phyloP scores from a whole-genome alignment of 2,113 vertebrate species.

The western clawed frog (Xenopus tropicalis) region UCB_Xtro_10.0 CM004447.2:18659001-18659500 shows the following conservation, averaged over 20 bases:
- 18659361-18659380: conserved; percentile 22
- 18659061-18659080: conserved; percentile 11
- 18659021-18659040: not conserved
- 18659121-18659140: conserved; percentile 18
- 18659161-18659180: not conserved
- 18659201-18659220: too few relatives aligned
- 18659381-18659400: not conserved
- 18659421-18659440: not conserved
- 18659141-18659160: conserved; percentile 14
- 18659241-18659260: not conserved
- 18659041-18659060: not conserved
- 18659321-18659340: not conserved
- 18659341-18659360: not conserved
- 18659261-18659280: conserved; percentile 5
- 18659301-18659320: conserved; percentile 24
- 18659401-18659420: not conserved
- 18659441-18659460: too few relatives aligned
- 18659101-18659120: conserved; percentile 20
- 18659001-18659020: not conserved
- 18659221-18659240: too few relatives aligned
- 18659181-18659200: not conserved
- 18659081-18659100: conserved; percentile 9
- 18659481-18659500: too few relatives aligned
- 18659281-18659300: conserved; percentile 27
- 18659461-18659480: too few relatives aligned